Evolutionary conservation across 2,113 vertebrate species (phyloP).

Genomic region (Prinia subflava): DNA sequence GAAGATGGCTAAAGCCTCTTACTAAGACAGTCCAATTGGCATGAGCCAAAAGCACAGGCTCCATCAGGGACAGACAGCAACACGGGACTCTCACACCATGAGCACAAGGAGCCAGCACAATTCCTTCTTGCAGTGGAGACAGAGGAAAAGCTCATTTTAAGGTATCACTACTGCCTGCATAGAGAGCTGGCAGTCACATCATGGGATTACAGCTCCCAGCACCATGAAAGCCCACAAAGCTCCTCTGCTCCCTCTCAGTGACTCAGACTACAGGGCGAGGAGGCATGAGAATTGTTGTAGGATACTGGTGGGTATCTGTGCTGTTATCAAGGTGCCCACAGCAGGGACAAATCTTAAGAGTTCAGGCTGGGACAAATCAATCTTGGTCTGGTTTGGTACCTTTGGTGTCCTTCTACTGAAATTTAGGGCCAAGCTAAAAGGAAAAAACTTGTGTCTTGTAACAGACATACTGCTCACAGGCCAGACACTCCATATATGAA

Average conservation of each 20-base stretch:
- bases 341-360: not conserved
- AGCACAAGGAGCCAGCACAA: not conserved
- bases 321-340: not conserved
- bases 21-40: accelerated
- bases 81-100: not conserved
- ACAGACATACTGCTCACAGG: not conserved
- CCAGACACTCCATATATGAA: not conserved
- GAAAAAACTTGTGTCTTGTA: not conserved
- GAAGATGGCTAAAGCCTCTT: not conserved
- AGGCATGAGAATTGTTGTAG: not conserved
- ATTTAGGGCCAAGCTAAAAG: not conserved
- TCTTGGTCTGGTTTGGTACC: not conserved
- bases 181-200: not conserved
- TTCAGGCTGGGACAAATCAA: not conserved
- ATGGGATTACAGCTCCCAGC: accelerated
- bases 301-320: not conserved
- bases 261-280: not conserved
- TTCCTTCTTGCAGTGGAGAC: not conserved
- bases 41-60: not conserved
- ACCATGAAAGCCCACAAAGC: accelerated
- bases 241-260: not conserved
- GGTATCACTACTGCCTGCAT: not conserved
- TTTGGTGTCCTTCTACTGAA: not conserved
- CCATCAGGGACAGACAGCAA: not conserved
- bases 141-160: not conserved